phyloP scores from a whole-genome alignment of 2,888 invertebrate genomes.

The Perdita meconis region DNA sequence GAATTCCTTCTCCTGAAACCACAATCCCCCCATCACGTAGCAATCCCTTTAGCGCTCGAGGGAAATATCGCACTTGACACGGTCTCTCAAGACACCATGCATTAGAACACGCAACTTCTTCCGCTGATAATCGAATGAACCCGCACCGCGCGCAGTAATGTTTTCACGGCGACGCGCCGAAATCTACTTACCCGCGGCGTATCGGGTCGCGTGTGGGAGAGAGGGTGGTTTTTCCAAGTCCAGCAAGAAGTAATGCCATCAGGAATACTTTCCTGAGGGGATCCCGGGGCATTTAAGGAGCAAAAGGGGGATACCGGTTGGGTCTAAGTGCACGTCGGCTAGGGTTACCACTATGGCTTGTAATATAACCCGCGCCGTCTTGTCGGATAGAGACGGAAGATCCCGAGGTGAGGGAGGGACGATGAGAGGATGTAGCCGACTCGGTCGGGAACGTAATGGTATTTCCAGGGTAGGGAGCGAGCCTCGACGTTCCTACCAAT shows the following conservation, averaged over 20 bases:
- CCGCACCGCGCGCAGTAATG: conserved; percentile 25
- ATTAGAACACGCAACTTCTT: conserved; percentile 56
- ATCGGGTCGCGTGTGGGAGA: not conserved
- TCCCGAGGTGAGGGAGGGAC: conserved; percentile 16
- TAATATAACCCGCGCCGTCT: conserved; percentile 77
- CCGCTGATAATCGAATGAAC: conserved; percentile 64
- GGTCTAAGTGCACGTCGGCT: conserved; percentile 78
- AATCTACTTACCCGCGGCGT: conserved; percentile 61
- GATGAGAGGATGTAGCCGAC: conserved; percentile 34
- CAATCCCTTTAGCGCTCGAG: conserved; percentile 54
- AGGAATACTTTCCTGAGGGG: conserved; percentile 73
- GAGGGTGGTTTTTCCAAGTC: conserved; percentile 45
- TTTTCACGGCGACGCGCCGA: conserved; percentile 50
- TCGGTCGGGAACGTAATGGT: conserved; percentile 67
- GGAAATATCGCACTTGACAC: conserved; percentile 56
- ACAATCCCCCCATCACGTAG: not conserved
- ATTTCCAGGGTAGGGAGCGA: conserved; percentile 62
- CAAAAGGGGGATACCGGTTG: conserved; percentile 51
- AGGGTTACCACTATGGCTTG: conserved; percentile 80
- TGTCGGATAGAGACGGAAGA: conserved; percentile 38
- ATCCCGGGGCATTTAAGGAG: conserved; percentile 65
- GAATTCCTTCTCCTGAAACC: not conserved
- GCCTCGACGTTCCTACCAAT: conserved; percentile 53
- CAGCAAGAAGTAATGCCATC: conserved; percentile 72
- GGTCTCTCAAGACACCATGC: conserved; percentile 41